phyloP scores from a whole-genome alignment of 2,888 invertebrate species.

The Drosophila meridiana region DNA sequence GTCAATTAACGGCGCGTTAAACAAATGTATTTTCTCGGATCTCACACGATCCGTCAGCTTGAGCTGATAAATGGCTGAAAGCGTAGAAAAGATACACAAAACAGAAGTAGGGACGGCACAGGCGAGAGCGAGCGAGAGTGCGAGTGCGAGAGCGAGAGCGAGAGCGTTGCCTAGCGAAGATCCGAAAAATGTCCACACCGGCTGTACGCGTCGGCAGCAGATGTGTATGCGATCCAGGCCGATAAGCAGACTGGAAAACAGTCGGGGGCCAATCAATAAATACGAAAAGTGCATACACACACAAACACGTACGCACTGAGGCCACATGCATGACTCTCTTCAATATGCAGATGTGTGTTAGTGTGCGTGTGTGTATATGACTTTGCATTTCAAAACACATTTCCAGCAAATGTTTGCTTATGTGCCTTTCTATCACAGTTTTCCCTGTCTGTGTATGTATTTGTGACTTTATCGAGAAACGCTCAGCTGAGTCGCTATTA shows the following conservation, averaged over 20 bases:
- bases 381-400: slow-evolving; percentile 46
- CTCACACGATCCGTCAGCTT: slow-evolving; percentile 63
- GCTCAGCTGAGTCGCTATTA: slow-evolving; percentile 54
- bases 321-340: not conserved
- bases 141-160: not conserved
- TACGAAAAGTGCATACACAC: slow-evolving; percentile 12
- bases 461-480: slow-evolving; percentile 58
- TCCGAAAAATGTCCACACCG: slow-evolving; percentile 40
- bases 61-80: slow-evolving; percentile 53
- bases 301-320: not conserved
- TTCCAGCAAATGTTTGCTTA: slow-evolving; percentile 47
- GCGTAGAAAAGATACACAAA: slow-evolving; percentile 21
- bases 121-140: not conserved
- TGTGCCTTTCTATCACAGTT: slow-evolving; percentile 41
- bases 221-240: slow-evolving; percentile 29
- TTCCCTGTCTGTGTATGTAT: slow-evolving; percentile 19
- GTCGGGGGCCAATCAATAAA: slow-evolving; percentile 52
- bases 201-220: slow-evolving; percentile 22
- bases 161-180: not conserved
- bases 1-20: slow-evolving; percentile 74
- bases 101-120: not conserved
- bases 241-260: slow-evolving; percentile 30
- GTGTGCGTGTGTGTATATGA: not conserved
- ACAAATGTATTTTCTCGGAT: slow-evolving; percentile 44
- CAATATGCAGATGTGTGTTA: slow-evolving; percentile 5